Base-by-base conservation (phyloP, 2,113 vertebrate species). In the Ochotona princeps region DNA sequence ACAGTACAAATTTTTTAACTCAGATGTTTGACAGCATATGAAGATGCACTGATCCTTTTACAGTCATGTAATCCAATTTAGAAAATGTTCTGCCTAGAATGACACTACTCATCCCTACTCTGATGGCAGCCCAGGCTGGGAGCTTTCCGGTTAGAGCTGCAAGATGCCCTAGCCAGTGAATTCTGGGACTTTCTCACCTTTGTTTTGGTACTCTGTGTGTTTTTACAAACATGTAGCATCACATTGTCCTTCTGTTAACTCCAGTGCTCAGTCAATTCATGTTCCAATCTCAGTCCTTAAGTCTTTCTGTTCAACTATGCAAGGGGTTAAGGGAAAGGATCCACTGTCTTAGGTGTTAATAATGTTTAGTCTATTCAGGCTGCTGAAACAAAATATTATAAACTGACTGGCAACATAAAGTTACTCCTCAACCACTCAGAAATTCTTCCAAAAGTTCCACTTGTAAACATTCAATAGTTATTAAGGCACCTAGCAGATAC, bases 1-100 rank as follows among this genome's bases (percentile, higher is more conserved):
- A 95, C 49, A 72, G 78, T 82, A 32, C 54, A 47, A 93, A 92
- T 96, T 73, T 85, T 96, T 94, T 87, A 94, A 91, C 87, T 93
- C 85, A 23, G 93, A 93, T 86, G 95, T 78, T 80, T 81, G 74
- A 92, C 82, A 75, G 92, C 87, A 69, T 84, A 51, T 91, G 89
- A 94, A 93, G 73, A 94, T 82, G 87, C 89, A 82, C 87, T 79
- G 85, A 91, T 97, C 72, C 69, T 38, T 91, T 96, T 94, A 89
- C 80, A 92, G 70, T 38, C 70, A 28, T 89, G 75, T 94, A 96
- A 97, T 94, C 90, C 83, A 95, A 96, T 86, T 94, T 70, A 92
- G 83, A 95, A 88, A 95, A 95, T 93, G 90, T 78, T 86, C 69
- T 90, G 80, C 35, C 32, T 70, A 30, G 90, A 76, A 70, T 72